Conservation (phyloP, 2,888 invertebrate genomes). For the Camptogramma bilineatum region DNA sequence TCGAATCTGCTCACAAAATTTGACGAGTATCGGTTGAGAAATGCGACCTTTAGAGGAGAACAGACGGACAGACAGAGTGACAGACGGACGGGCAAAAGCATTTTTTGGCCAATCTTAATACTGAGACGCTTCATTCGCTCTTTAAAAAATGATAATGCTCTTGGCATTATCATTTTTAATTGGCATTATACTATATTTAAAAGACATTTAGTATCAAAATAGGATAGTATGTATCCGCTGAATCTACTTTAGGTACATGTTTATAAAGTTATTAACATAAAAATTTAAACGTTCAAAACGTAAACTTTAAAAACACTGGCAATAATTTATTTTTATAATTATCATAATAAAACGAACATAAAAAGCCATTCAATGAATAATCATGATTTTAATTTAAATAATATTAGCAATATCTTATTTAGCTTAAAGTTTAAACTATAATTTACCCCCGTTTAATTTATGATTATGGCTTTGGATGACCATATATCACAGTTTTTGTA, state of each 20-base stretch:
- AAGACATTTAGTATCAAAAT: neutral
- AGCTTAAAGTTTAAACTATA: neutral
- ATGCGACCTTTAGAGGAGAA: no score
- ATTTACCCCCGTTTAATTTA: constrained; percentile 11
- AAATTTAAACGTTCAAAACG: neutral
- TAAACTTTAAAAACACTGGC: neutral
- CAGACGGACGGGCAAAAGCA: no score
- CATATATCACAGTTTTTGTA: constrained; percentile 22
- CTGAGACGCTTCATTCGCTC: no score
- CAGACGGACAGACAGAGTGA: no score
- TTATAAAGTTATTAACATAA: neutral
- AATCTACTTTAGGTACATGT: neutral
- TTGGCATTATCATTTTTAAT: no score
- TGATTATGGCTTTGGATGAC: constrained; percentile 18
- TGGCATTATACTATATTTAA: neutral
- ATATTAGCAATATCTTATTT: constrained; percentile 13
- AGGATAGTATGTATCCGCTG: neutral
- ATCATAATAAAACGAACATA: neutral
- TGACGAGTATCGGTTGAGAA: no score
- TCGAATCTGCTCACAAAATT: no score
- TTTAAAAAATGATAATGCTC: no score
- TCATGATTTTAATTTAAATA: constrained; percentile 13
- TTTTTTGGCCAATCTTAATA: no score
- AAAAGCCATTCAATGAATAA: constrained; percentile 15
- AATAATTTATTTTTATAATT: neutral